Evolutionary conservation across 2,888 invertebrate species (phyloP), one percentile per base, ranked within the genome.

Genomic region (Parthenolecanium corni): DNA sequence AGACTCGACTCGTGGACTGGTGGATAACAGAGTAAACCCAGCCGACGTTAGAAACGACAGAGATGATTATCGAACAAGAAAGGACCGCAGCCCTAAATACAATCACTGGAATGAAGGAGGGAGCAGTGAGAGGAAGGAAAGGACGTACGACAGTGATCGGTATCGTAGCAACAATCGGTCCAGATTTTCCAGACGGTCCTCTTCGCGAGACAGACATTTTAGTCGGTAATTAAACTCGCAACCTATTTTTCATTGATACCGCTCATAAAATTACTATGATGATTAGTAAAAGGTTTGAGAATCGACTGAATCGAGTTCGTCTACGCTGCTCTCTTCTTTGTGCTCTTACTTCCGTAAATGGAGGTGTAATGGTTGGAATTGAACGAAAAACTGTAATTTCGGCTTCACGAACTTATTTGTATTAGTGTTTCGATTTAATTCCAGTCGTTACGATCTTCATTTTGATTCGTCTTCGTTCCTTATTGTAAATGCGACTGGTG

Each of bases 271-370:
- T n/a, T n/a, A n/a, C n/a, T 21, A 58, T 58, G 57, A 58, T 47
- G 57, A 62, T 21, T 62, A 52, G 52, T 52, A 52, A 62, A 62
- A 46, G 62, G 62, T 61, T 44, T 61, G 61, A 62, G 38, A 44
- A 62, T 52, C 31, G 31, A 23, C 23, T 14, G 24, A 31, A 62
- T 36, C 52, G 40, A 51, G 51, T 40, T 61, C 61, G 61, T 52
- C 42, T 25, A 40, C 25, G 11, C 12, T 16, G 5, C 31, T 31
- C 5, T 31, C 31, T 6, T 31, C 31, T 31, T 31, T 9, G 31
- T 31, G 4, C 4, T 31, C 31, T 31, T 4, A 9, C 9, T 31
- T 31, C 9, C 31, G 31, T 6, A 31, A 31, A 31, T 31, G 31
- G 4, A 6, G 4, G 31, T 9, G 9, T 4, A 9, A 31, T 31